Evolutionary conservation across 2,113 vertebrate genomes (phyloP).

Genomic region (Galemys pyrenaicus): DNA sequence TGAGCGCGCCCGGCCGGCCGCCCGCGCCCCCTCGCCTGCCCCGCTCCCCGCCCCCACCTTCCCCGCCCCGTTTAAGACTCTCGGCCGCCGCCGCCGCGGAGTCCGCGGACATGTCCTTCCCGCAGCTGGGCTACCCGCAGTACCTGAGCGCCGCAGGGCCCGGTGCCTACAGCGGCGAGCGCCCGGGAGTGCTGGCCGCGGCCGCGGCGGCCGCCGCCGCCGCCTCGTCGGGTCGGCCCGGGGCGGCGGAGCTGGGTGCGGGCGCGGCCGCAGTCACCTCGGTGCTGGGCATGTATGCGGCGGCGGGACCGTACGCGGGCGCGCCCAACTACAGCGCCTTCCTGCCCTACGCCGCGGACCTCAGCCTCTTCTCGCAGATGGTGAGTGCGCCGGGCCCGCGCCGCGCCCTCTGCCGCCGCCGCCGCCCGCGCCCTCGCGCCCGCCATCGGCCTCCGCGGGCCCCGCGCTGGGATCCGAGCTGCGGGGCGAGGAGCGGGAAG

Average conservation of each 20-base stretch:
- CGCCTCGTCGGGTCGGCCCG: slow-evolving; percentile 87
- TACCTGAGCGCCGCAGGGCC: slow-evolving; percentile 93
- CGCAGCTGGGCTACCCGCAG: slow-evolving; percentile 97
- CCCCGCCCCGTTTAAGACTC: background rate
- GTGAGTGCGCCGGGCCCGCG: slow-evolving; percentile 85
- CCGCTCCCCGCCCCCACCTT: background rate
- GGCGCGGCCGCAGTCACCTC: slow-evolving; percentile 93
- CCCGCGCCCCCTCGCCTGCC: background rate
- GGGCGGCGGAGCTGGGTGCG: slow-evolving; percentile 84
- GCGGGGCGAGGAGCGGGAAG: too few species aligned
- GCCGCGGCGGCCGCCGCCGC: slow-evolving; percentile 91
- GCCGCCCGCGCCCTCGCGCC: background rate
- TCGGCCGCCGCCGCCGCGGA: slow-evolving; percentile 25
- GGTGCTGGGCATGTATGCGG: slow-evolving; percentile 96
- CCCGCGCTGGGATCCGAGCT: too few species aligned
- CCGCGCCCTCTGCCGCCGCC: background rate
- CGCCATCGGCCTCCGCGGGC: background rate
- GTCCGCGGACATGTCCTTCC: slow-evolving; percentile 93
- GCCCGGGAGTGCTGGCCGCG: slow-evolving; percentile 92
- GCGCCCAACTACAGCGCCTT: slow-evolving; percentile 97
- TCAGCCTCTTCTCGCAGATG: slow-evolving; percentile 98
- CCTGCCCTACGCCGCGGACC: slow-evolving; percentile 95
- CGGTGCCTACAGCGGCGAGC: slow-evolving; percentile 93
- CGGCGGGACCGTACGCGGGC: slow-evolving; percentile 92
- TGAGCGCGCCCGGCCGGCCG: slow-evolving; percentile 14